A percentile compares a stretch with the other conserved stretches of the same genome.
These are phyloP conservation scores for Clarias macrocephalus DNA, from an alignment of 2,113 vertebrate species.

Conservation along the genomic window DNA sequence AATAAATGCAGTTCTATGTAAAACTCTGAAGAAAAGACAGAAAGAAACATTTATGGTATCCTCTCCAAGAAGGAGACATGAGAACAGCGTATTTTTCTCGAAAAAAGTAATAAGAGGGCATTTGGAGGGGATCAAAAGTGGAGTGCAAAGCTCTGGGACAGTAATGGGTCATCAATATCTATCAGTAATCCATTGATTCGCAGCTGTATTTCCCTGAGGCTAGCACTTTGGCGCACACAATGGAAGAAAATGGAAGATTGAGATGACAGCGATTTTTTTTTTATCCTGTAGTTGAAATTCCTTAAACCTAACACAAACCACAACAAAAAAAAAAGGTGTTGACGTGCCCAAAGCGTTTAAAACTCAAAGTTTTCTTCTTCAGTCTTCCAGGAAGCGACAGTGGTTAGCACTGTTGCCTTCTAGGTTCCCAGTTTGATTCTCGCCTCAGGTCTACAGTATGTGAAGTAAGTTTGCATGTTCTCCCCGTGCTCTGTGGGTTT, in stretches of 20 bases:
- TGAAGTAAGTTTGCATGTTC: too few relatives aligned
- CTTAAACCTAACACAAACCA: neutral
- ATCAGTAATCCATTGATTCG: constrained; percentile 37
- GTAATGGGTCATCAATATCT: constrained; percentile 50
- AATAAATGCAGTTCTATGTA: neutral
- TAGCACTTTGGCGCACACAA: constrained; percentile 23
- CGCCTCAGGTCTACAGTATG: too few relatives aligned
- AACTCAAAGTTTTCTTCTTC: too few relatives aligned
- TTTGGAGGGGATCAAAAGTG: constrained; percentile 49
- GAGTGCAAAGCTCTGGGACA: constrained; percentile 23
- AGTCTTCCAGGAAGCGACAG: too few relatives aligned
- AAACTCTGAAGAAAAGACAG: neutral
- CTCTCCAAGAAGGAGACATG: neutral
- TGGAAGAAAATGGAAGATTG: constrained; percentile 45
- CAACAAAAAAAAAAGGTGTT: neutral
- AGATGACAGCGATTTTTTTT: neutral
- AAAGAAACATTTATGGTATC: too few relatives aligned
- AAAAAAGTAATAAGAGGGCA: constrained; percentile 44
- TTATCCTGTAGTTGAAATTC: neutral
- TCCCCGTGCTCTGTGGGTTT: too few relatives aligned
- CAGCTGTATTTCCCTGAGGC: constrained; percentile 49
- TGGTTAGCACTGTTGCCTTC: too few relatives aligned
- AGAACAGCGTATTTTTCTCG: constrained; percentile 21
- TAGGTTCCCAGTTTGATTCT: too few relatives aligned
- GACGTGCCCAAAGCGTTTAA: too few relatives aligned